A percentile compares a stretch with the other conserved stretches of the same genome.
These are phyloP conservation scores for Cryptosula pallasiana DNA, from an alignment of 2,888 invertebrate genomes.

Conservation along the genomic window DNA sequence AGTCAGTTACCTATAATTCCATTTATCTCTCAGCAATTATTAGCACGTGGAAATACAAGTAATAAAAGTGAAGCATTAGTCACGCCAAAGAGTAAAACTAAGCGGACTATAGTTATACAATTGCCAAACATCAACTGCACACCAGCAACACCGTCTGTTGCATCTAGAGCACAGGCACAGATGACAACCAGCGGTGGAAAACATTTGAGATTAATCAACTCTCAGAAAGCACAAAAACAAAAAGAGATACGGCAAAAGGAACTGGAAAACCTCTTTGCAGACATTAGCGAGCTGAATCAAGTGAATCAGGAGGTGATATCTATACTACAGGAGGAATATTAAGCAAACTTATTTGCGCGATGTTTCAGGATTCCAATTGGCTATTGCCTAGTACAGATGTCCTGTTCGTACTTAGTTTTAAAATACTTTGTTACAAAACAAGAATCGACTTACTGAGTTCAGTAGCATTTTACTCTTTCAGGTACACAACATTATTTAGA, in stretches of 20 bases:
- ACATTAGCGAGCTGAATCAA: background rate
- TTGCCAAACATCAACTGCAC: slow-evolving; percentile 11
- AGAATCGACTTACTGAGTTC: too few species aligned
- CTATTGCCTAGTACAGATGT: too few species aligned
- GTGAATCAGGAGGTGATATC: background rate
- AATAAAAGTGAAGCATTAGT: too few species aligned
- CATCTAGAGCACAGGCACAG: background rate
- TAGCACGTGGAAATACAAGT: too few species aligned
- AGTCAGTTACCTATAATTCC: background rate
- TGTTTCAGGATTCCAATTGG: too few species aligned
- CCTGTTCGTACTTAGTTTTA: too few species aligned
- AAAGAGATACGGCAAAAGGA: background rate
- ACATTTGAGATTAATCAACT: too few species aligned
- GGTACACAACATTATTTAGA: too few species aligned
- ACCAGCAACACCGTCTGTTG: background rate
- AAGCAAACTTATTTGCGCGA: background rate
- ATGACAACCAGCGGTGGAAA: too few species aligned
- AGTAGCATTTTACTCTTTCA: too few species aligned
- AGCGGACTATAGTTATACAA: background rate
- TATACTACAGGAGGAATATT: background rate
- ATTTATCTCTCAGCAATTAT: background rate
- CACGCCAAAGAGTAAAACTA: background rate
- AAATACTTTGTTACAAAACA: too few species aligned
- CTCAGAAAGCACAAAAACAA: background rate
- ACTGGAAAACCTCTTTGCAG: background rate